Conservation (phyloP, 2,888 invertebrate species). For the Philereme vetulata region DNA sequence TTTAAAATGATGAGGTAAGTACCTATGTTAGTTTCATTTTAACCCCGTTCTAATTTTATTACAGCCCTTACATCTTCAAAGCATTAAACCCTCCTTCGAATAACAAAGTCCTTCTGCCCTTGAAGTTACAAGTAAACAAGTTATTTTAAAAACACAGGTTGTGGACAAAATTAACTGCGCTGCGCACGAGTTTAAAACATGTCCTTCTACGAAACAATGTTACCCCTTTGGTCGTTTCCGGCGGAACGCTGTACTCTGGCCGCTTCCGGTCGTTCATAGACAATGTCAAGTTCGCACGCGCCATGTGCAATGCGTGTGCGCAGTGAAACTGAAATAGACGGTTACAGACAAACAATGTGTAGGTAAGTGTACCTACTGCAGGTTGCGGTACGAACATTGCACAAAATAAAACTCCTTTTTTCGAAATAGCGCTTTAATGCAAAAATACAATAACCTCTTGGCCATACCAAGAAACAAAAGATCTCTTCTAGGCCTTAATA, state of each 20-base stretch:
- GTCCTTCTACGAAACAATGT: conserved; percentile 72
- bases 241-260: conserved; percentile 39
- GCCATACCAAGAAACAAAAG: no score
- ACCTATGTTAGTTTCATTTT: no score
- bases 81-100: conserved; percentile 10
- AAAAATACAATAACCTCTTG: no score
- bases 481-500: no score
- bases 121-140: conserved; percentile 33
- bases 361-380: not conserved
- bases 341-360: conserved; percentile 15
- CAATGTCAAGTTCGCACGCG: conserved; percentile 76
- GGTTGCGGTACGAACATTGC: not conserved
- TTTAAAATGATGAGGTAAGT: no score
- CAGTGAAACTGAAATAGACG: conserved; percentile 32
- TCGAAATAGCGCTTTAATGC: no score
- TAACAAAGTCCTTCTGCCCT: conserved; percentile 31
- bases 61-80: not conserved
- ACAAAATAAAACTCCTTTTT: no score
- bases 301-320: conserved; percentile 37
- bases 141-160: conserved; percentile 45
- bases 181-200: conserved; percentile 42
- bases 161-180: conserved; percentile 49
- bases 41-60: not conserved
- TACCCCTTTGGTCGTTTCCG: conserved; percentile 69
- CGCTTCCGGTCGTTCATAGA: conserved; percentile 62